Evolutionary conservation across 2,113 vertebrate genomes (phyloP), one percentile per base, ranked within the genome.

Genomic region (Setophaga petechia): DNA sequence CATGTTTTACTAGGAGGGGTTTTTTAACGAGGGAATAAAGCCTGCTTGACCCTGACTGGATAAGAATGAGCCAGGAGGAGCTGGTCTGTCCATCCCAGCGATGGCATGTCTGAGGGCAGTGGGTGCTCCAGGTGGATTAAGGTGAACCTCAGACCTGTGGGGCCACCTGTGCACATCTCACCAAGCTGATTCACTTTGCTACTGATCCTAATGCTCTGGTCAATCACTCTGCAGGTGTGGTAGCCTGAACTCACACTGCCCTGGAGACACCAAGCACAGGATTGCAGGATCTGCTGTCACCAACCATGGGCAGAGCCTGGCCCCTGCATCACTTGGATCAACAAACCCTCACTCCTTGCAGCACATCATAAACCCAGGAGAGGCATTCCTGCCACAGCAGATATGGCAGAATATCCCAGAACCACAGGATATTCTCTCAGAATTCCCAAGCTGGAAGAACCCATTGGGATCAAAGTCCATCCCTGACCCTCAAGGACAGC

Each of bases 401-500:
- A 39, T 39, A 39, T 39, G 37, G 37, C 37, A 39, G 37, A 39
- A 39, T 11, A 39, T 39, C 37, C 22, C 27, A 84, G 46, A 75
- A 47, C 19, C 28, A n/a, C 24, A 20, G 43, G 44, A 3, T 31
- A 8, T 15, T 52, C 2, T 7, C 46, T 30, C 10, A 54, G 19
- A 33, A 31, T 4, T 5, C 30, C 28, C 3, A 7, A 4, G 13
- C 1, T 54, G 28, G 58, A 43, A 74, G 3, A 2, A 5, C 3
- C 19, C 24, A 17, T 5, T 6, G 17, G 24, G 30, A 13, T 22
- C 24, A 2, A 7, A 23, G 7, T 8, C 30, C 54, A 25, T 20
- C n/a, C 11, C 52, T 46, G 37, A 41, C 19, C 33, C 37, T 30
- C 19, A 3, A 16, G 49, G 15, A 12, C 30, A 31, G 25, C 28